These are phyloP conservation scores for Thryonomys swinderianus DNA, from an alignment of 2,113 vertebrate species.

Conservation along the genomic window DNA sequence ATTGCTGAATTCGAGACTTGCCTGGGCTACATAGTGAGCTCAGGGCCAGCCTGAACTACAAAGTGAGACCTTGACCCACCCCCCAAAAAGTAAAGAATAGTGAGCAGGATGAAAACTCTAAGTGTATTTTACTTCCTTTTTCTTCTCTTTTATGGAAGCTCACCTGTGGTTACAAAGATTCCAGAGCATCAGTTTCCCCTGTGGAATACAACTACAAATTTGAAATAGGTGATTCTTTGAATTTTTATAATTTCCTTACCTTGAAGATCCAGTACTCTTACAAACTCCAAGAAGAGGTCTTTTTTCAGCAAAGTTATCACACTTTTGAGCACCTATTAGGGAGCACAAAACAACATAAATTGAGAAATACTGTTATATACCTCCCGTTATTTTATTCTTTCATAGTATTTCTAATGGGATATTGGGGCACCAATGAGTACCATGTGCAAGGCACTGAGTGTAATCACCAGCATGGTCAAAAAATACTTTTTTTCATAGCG, in stretches of 20 bases:
- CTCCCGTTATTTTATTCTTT: not conserved
- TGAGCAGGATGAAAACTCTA: not conserved
- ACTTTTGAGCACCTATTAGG: constrained; percentile 91
- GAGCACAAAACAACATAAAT: constrained; percentile 70
- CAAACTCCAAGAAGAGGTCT: constrained; percentile 96
- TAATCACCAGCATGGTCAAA: not conserved
- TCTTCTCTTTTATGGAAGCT: not conserved
- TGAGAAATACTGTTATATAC: constrained; percentile 18
- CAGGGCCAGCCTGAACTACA: too few relatives aligned
- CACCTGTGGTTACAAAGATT: not conserved
- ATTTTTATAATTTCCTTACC: constrained; percentile 89
- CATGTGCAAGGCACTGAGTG: not conserved
- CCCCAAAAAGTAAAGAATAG: too few relatives aligned
- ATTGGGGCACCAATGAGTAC: not conserved
- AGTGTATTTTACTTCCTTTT: not conserved
- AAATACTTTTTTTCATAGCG: not conserved
- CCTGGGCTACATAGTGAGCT: too few relatives aligned
- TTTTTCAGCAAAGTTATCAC: constrained; percentile 95
- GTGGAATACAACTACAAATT: not conserved
- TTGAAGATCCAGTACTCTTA: constrained; percentile 97
- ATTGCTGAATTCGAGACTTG: too few relatives aligned
- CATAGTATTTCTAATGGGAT: constrained; percentile 8
- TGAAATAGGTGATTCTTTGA: not conserved
- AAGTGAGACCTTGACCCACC: too few relatives aligned
- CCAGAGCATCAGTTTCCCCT: constrained; percentile 20